phyloP scores from a whole-genome alignment of 35 echinoderm and acorn worm genomes.

The Ophioderma brevispina region DNA sequence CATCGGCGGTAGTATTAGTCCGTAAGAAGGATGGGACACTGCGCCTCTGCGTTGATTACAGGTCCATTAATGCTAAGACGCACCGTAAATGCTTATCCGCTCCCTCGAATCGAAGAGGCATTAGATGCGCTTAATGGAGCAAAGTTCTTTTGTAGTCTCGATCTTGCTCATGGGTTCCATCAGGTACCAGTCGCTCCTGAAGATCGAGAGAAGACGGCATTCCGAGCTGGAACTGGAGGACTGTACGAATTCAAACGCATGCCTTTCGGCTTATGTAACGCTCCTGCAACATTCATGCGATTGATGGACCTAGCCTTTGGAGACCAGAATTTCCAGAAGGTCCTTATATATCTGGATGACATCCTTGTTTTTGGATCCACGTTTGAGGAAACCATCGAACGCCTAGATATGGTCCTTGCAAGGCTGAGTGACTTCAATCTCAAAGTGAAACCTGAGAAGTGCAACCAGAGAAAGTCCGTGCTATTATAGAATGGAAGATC shows the following conservation, averaged over 20 bases:
- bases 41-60: constrained; percentile 38
- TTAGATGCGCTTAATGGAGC: constrained; percentile 60
- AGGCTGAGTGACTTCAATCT: constrained; percentile 35
- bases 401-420: constrained; percentile 53
- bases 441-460: constrained; percentile 70
- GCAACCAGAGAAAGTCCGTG: constrained; percentile 51
- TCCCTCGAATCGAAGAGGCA: constrained; percentile 57
- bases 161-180: constrained; percentile 51
- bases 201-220: constrained; percentile 65
- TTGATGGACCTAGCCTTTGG: constrained; percentile 67
- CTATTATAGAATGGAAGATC: constrained; percentile 41
- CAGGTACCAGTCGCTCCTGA: constrained; percentile 44
- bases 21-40: constrained; percentile 29
- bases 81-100: constrained; percentile 59
- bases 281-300: constrained; percentile 58
- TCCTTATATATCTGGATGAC: constrained; percentile 76
- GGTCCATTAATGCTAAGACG: constrained; percentile 54
- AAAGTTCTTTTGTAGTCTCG: constrained; percentile 64
- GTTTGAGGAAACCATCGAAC: constrained; percentile 54
- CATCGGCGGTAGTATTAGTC: constrained; percentile 32
- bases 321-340: constrained; percentile 48
- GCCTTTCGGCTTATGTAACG: constrained; percentile 70
- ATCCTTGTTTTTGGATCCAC: constrained; percentile 67
- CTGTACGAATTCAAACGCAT: constrained; percentile 45
- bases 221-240: constrained; percentile 34